phyloP scores from a whole-genome alignment of 2,888 invertebrate genomes.

The Limnephilus rhombicus region DNA sequence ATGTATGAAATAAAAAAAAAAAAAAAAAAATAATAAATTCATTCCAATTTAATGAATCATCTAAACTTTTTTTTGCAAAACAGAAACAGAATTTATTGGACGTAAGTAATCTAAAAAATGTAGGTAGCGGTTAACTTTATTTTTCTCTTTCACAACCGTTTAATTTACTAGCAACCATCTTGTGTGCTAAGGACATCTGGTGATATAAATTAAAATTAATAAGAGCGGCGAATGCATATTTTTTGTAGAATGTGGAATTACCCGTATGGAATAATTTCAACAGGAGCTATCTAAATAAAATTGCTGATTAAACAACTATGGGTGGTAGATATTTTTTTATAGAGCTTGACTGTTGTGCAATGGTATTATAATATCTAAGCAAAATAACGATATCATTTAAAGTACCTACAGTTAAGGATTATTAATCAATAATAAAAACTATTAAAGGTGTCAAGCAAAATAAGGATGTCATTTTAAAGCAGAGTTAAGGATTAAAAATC shows the following conservation, averaged over 20 bases:
- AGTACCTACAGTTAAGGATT: background rate
- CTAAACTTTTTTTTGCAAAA: background rate
- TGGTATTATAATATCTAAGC: background rate
- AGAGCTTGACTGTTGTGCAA: background rate
- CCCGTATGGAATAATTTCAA: background rate
- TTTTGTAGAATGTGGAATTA: slow-evolving; percentile 13
- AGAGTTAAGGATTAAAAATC: background rate
- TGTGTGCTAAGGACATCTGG: background rate
- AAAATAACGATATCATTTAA: no score
- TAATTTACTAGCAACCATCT: background rate
- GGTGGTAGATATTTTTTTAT: background rate
- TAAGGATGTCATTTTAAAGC: no score
- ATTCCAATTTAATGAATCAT: background rate
- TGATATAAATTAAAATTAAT: slow-evolving; percentile 27
- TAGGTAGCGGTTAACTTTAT: background rate
- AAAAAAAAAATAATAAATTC: background rate
- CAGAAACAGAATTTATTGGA: background rate
- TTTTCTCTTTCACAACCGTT: background rate
- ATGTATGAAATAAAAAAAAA: no score
- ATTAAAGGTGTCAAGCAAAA: no score
- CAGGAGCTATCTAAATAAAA: slow-evolving; percentile 5
- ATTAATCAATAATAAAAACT: background rate
- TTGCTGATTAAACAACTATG: background rate
- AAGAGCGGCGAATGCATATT: background rate
- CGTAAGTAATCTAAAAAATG: background rate